Evolutionary conservation across 1,140 invertebrate genomes (phyloP).

Genomic region (Camponotus pennsylvanicus): DNA sequence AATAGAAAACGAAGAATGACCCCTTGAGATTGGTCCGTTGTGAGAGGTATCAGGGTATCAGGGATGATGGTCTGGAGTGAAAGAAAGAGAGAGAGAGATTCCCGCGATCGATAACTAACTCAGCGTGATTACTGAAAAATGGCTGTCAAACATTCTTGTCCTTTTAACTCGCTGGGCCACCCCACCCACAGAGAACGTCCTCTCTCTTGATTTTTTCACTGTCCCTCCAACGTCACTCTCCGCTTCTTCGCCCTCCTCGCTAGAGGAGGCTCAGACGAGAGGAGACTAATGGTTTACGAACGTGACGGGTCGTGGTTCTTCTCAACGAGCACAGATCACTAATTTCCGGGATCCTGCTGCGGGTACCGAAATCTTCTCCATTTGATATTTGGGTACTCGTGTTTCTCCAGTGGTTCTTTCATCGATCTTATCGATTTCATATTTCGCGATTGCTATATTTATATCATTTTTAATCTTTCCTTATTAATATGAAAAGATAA

Average conservation of each 20-base stretch:
- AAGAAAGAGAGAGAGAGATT: conserved; percentile 79
- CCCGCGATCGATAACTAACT: conserved; percentile 83
- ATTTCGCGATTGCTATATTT: conserved; percentile 28
- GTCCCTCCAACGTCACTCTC: conserved; percentile 20
- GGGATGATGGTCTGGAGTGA: conserved; percentile 69
- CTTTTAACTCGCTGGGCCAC: conserved; percentile 82
- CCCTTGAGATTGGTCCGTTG: conserved; percentile 77
- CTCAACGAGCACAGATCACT: conserved; percentile 63
- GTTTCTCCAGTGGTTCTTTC: conserved; percentile 21
- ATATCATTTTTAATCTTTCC: conserved; percentile 7
- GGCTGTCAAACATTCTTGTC: conserved; percentile 85
- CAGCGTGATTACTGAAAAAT: conserved; percentile 85
- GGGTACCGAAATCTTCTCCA: conserved; percentile 43
- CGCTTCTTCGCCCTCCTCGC: conserved; percentile 29
- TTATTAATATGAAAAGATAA: conserved; percentile 19
- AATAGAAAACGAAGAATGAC: conserved; percentile 81
- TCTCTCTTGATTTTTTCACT: conserved; percentile 40
- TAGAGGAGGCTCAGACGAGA: conserved; percentile 50
- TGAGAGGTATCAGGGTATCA: conserved; percentile 66
- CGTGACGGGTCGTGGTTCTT: conserved; percentile 68
- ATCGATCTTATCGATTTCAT: conserved; percentile 48
- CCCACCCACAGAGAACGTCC: conserved; percentile 74
- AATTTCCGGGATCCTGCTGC: conserved; percentile 63
- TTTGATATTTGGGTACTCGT: conserved; percentile 20
- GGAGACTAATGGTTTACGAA: conserved; percentile 75